These are phyloP conservation scores for Plodia interpunctella DNA, from an alignment of 1,140 invertebrate species.

Conservation along the genomic window DNA sequence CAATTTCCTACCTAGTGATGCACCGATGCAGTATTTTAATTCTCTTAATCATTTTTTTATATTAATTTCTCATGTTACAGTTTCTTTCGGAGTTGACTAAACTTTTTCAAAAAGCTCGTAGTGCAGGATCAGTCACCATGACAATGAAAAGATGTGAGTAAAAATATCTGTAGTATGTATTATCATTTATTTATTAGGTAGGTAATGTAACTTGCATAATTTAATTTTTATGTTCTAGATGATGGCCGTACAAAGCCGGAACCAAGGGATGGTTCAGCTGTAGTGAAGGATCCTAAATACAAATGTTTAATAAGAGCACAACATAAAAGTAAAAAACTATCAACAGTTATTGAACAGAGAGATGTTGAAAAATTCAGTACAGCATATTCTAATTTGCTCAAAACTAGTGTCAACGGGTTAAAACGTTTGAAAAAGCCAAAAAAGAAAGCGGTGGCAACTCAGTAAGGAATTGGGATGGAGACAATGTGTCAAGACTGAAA, in stretches of 20 bases:
- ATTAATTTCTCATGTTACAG: conserved; percentile 69
- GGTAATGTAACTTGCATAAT: conserved; percentile 14
- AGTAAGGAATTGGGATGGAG: conserved; percentile 36
- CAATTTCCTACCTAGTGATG: background rate
- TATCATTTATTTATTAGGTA: background rate
- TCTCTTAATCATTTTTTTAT: background rate
- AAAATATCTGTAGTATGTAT: conserved; percentile 9
- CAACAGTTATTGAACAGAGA: conserved; percentile 87
- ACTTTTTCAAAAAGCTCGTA: conserved; percentile 82
- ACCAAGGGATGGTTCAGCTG: conserved; percentile 80
- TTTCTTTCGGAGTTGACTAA: conserved; percentile 82
- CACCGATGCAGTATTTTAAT: background rate
- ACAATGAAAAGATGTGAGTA: conserved; percentile 86
- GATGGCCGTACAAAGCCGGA: conserved; percentile 86
- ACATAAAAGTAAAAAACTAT: conserved; percentile 86
- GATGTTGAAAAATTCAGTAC: conserved; percentile 92
- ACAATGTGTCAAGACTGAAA: conserved; percentile 51
- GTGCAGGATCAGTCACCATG: conserved; percentile 81
- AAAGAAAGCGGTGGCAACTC: conserved; percentile 75
- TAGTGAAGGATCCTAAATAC: conserved; percentile 82
- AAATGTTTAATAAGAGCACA: conserved; percentile 87
- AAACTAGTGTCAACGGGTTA: conserved; percentile 90
- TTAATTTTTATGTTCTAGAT: conserved; percentile 78
- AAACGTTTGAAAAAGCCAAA: conserved; percentile 91
- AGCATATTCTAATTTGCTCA: conserved; percentile 89